Evolutionary conservation across 2,797 vertebrate species (phyloP).

Genomic region (Notamacropus eugenii): DNA sequence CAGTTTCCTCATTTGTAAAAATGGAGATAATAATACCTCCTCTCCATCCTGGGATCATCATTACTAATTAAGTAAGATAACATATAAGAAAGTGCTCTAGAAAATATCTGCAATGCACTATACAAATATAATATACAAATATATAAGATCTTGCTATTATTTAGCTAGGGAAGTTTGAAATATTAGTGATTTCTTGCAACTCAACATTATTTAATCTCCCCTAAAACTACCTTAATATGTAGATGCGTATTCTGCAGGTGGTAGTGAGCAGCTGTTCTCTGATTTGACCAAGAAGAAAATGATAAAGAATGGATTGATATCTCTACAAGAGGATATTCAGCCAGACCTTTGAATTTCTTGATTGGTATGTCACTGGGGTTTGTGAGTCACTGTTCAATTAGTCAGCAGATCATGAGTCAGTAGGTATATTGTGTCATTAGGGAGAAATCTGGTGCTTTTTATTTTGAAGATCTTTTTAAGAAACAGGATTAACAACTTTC

Average conservation of each 20-base stretch:
- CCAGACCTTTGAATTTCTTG: conserved; percentile 26
- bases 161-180: conserved; percentile 22
- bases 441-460: background rate
- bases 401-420: background rate
- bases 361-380: background rate
- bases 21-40: background rate
- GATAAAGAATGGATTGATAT: conserved; percentile 9
- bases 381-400: background rate
- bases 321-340: background rate
- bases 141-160: background rate
- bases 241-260: conserved; percentile 12
- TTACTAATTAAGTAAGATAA: background rate
- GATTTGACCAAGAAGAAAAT: conserved; percentile 28
- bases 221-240: background rate
- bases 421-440: background rate
- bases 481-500: background rate
- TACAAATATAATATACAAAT: background rate
- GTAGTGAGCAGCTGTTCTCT: conserved; percentile 21
- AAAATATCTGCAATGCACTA: background rate
- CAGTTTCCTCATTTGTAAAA: background rate
- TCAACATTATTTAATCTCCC: conserved; percentile 13
- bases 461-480: conserved; percentile 39
- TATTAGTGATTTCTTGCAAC: background rate
- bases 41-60: background rate
- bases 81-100: background rate